These are phyloP conservation scores for Prosopocoilus inquinatus DNA, from an alignment of 2,888 invertebrate species.

Conservation along the genomic window DNA sequence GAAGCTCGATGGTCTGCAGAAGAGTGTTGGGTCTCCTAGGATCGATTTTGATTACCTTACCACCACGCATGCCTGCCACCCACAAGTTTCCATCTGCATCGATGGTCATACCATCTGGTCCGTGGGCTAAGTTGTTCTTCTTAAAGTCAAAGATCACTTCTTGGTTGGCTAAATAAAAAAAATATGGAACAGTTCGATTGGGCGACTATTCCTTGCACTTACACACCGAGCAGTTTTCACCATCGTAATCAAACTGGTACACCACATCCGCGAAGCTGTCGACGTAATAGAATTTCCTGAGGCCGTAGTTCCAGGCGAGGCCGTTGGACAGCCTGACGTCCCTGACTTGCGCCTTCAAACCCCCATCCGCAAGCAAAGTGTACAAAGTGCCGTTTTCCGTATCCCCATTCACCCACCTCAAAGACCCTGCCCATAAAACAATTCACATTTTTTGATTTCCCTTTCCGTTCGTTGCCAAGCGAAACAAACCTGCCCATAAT, in stretches of 20 bases:
- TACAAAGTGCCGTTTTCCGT: constrained; percentile 57
- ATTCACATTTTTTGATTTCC: too few species aligned
- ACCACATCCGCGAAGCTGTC: constrained; percentile 69
- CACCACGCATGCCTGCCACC: constrained; percentile 72
- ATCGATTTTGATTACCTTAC: constrained; percentile 58
- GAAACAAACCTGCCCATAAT: constrained; percentile 63
- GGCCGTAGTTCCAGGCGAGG: constrained; percentile 68
- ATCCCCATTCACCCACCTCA: constrained; percentile 54
- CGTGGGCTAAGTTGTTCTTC: constrained; percentile 48
- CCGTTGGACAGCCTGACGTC: constrained; percentile 72
- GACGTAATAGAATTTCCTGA: constrained; percentile 70
- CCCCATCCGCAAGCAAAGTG: constrained; percentile 35
- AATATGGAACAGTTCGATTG: too few species aligned
- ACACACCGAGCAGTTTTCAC: constrained; percentile 60
- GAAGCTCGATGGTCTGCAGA: constrained; percentile 60
- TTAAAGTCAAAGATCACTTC: constrained; percentile 58
- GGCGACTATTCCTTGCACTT: constrained; percentile 6
- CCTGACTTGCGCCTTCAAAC: constrained; percentile 39
- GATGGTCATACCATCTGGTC: constrained; percentile 76
- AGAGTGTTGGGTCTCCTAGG: constrained; percentile 55
- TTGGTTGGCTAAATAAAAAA: constrained; percentile 56
- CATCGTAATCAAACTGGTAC: constrained; percentile 70
- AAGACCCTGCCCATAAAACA: constrained; percentile 59
- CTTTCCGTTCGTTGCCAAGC: too few species aligned
- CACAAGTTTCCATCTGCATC: constrained; percentile 75